Evolutionary conservation across 2,797 vertebrate genomes (phyloP).

Genomic region (Orientallactaga sibirica): DNA sequence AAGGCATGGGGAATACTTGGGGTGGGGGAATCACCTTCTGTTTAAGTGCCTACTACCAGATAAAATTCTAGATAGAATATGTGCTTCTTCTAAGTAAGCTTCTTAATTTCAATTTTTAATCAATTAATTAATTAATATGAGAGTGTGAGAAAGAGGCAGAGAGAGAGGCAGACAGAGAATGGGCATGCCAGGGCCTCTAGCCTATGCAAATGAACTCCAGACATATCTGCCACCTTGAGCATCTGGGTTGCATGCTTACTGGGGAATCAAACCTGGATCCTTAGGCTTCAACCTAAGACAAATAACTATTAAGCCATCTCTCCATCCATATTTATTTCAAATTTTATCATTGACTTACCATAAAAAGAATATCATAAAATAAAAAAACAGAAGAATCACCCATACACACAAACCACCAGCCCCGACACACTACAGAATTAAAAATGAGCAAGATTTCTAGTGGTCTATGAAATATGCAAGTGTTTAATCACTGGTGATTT

Average conservation of each 20-base stretch:
- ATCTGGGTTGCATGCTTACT: too few species aligned
- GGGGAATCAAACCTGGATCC: too few species aligned
- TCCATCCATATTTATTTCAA: background rate
- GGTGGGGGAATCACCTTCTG: background rate
- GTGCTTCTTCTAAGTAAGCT: background rate
- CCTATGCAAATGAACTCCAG: too few species aligned
- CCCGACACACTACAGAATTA: background rate
- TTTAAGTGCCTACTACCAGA: background rate
- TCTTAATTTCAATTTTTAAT: background rate
- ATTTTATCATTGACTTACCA: background rate
- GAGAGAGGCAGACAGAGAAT: too few species aligned
- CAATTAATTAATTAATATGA: too few species aligned
- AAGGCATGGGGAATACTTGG: slow-evolving; percentile 57
- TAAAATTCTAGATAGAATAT: background rate
- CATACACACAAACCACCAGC: background rate
- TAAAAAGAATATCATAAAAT: background rate
- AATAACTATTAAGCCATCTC: too few species aligned
- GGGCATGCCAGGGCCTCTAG: too few species aligned
- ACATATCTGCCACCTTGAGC: too few species aligned
- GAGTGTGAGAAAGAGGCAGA: background rate
- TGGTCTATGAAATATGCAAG: background rate
- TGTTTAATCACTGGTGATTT: background rate
- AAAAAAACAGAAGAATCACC: background rate
- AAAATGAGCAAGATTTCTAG: background rate
- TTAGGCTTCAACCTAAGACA: too few species aligned